These are phyloP conservation scores for Bubo blakistoni DNA, from an alignment of 2,113 vertebrate species.

Conservation along the genomic window DNA sequence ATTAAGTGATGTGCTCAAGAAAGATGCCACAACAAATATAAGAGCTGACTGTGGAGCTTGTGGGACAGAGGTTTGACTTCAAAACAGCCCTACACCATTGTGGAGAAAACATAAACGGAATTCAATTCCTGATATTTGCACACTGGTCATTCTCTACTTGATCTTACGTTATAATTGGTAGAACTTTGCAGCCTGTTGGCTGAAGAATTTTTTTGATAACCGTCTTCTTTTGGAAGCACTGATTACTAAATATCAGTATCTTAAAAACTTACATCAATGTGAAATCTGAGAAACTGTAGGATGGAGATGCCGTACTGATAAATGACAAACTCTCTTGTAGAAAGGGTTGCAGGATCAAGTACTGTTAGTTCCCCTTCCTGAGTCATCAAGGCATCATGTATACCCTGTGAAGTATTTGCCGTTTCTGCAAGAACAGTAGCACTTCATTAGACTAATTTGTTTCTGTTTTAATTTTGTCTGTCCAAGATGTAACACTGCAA, in stretches of 20 bases:
- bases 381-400: slow-evolving; percentile 68
- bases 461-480: neutral
- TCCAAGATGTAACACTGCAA: neutral
- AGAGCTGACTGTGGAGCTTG: neutral
- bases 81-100: too few relatives aligned
- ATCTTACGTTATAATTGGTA: neutral
- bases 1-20: neutral
- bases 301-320: slow-evolving; percentile 83
- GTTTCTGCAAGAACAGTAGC: neutral
- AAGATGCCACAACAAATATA: neutral
- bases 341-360: slow-evolving; percentile 70
- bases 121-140: neutral
- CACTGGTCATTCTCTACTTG: neutral
- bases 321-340: slow-evolving; percentile 78
- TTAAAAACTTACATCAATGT: slow-evolving; percentile 71
- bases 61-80: neutral
- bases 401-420: slow-evolving; percentile 55
- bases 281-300: slow-evolving; percentile 71
- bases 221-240: neutral
- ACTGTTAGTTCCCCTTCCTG: slow-evolving; percentile 71
- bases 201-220: neutral
- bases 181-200: neutral
- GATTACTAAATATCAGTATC: neutral
- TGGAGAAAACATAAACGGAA: neutral
- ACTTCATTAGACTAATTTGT: neutral